Evolutionary conservation across 2,888 invertebrate species (phyloP).

Genomic region (Chironomus riparius): DNA sequence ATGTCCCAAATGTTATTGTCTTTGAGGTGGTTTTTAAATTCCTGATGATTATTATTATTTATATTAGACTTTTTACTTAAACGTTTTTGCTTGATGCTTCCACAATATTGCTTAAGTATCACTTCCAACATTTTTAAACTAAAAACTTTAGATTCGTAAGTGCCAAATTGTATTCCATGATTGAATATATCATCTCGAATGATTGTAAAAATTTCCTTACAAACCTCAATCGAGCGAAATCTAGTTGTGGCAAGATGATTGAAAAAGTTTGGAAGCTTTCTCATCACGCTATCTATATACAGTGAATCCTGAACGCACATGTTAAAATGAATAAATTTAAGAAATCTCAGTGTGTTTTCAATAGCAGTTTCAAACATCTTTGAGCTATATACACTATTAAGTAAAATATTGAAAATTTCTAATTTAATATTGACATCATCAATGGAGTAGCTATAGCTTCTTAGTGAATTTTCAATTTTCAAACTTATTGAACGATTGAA

Average conservation of each 20-base stretch:
- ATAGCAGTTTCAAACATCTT: not conserved
- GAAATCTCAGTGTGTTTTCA: not conserved
- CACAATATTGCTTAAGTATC: constrained; percentile 16
- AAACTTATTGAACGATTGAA: not conserved
- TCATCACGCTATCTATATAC: not conserved
- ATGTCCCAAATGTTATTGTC: constrained; percentile 6
- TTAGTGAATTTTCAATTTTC: not conserved
- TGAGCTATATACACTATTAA: not conserved
- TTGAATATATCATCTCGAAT: constrained; percentile 3
- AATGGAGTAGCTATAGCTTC: not conserved
- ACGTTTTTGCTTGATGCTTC: not conserved
- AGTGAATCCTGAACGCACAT: not conserved
- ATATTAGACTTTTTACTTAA: not conserved
- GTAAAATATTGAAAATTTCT: not conserved
- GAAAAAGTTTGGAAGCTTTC: constrained; percentile 8
- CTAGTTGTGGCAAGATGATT: not conserved
- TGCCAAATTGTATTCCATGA: not conserved
- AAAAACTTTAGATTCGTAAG: not conserved
- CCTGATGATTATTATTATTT: not conserved
- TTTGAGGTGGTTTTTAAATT: not conserved
- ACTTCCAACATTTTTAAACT: constrained; percentile 1
- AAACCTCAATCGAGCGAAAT: not conserved
- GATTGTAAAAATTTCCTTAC: not conserved
- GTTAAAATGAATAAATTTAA: not conserved
- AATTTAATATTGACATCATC: not conserved